Base-by-base conservation (phyloP, 64 coral and sea anemone genomes). In the Montipora foliosa region DNA sequence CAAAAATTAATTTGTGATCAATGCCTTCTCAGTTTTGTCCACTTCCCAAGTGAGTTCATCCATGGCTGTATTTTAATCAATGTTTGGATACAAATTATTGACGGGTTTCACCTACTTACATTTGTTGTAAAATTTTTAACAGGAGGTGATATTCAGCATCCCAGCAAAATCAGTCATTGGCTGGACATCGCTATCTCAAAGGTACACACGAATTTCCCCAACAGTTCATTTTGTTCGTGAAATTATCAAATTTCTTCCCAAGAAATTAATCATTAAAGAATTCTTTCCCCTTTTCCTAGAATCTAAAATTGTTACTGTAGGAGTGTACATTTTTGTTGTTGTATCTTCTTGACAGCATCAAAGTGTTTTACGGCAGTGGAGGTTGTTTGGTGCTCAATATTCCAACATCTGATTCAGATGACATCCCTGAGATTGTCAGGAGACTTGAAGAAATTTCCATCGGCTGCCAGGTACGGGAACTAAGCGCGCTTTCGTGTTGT, bases 361-460 rank as follows among this genome's bases (percentile, higher is more conserved):
- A 99, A 89, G 92, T 99, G 75, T 99, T 99, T 88, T 96, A 99
- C 80, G 92, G 98, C 13, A 90, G 95, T 80, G 98, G 98, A 9
- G 95, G 96, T 53, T 99, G 98, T 70, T 64, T 99, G 61, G 95
- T 99, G 17, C 82, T 99, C 9, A 96, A 94, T 61, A 91, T 99
- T 58, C 98, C 98, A 14, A 94, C 95, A 73, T 92, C 89, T 74
- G 96, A 97, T 44, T 92, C 98, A 6, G 98, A 99, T 89, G 98
- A 96, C 68, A 93, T 99, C 5, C 98, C 98, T 52, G 95, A 94
- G 75, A 96, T 99, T 86, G 95, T 99, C 7, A 93, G 95, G 37
- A 87, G 98, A 82, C 85, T 99, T 4, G 98, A 93, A 70, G 82
- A 90, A 47, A 93, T 99, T 44, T 96, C 98, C 25, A 99, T 99